phyloP scores from a whole-genome alignment of 2,797 vertebrate genomes.

The Borostomias antarcticus region DNA sequence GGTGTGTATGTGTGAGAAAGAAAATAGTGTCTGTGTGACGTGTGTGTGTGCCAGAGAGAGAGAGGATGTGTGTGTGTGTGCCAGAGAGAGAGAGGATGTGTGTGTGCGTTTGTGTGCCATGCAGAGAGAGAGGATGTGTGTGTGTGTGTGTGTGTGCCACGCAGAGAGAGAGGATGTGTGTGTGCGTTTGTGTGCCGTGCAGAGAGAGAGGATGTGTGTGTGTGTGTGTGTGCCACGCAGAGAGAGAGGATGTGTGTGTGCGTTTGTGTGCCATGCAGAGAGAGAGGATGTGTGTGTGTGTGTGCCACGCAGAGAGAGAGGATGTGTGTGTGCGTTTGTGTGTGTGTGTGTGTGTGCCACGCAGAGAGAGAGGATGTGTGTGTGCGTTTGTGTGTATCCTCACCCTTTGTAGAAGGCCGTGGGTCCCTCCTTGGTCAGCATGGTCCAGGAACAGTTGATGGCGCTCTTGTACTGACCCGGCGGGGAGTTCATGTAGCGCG shows the following conservation, averaged over 20 bases:
- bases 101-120: neutral
- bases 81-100: neutral
- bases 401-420: constrained; percentile 91
- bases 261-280: no score
- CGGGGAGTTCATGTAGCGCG: constrained; percentile 88
- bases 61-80: no score
- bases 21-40: no score
- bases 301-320: neutral
- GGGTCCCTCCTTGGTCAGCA: constrained; percentile 85
- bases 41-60: no score
- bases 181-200: neutral
- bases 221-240: no score
- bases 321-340: neutral
- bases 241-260: no score
- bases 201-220: no score
- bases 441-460: constrained; percentile 81
- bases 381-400: constrained; percentile 16
- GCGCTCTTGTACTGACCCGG: constrained; percentile 84
- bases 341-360: neutral
- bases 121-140: neutral
- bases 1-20: no score
- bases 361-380: neutral
- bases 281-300: neutral
- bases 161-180: no score
- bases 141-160: neutral